Conservation (phyloP, 2,888 invertebrate genomes). For the Harpagoxenus sublaevis region DNA sequence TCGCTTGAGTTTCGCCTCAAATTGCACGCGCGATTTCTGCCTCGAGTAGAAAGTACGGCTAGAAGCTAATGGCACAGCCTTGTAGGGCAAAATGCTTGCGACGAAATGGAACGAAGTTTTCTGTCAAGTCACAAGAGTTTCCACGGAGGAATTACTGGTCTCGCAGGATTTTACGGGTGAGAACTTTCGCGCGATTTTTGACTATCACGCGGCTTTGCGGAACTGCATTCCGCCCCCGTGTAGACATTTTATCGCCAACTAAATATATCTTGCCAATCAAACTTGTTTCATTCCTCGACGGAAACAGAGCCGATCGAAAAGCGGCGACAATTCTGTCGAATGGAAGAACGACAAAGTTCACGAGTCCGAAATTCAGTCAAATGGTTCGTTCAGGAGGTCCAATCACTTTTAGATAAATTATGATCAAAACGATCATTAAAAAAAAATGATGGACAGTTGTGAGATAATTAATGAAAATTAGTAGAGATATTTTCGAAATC, state of each 20-base stretch:
- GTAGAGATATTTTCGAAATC: background rate
- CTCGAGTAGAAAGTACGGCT: conserved; percentile 44
- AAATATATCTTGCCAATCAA: background rate
- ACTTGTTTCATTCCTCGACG: conserved; percentile 18
- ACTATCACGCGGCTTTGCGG: background rate
- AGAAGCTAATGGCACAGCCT: conserved; percentile 19
- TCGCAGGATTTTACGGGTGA: no score
- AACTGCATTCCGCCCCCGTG: background rate
- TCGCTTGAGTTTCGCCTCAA: conserved; percentile 32
- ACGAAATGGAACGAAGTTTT: conserved; percentile 15
- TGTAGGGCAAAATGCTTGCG: conserved; percentile 5
- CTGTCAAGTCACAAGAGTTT: conserved; percentile 14
- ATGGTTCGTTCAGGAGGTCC: background rate
- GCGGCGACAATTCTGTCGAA: background rate
- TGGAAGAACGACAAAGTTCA: background rate
- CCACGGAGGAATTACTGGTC: background rate
- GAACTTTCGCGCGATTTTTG: conserved; percentile 27
- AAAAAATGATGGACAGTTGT: background rate
- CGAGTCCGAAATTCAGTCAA: background rate
- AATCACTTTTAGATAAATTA: background rate
- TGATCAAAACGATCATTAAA: background rate
- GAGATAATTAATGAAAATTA: background rate
- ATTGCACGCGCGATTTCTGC: conserved; percentile 38
- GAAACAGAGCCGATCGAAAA: conserved; percentile 20
- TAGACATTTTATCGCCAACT: background rate